Conservation (phyloP, 2,888 invertebrate species). For the Parascotia fuliginaria region DNA sequence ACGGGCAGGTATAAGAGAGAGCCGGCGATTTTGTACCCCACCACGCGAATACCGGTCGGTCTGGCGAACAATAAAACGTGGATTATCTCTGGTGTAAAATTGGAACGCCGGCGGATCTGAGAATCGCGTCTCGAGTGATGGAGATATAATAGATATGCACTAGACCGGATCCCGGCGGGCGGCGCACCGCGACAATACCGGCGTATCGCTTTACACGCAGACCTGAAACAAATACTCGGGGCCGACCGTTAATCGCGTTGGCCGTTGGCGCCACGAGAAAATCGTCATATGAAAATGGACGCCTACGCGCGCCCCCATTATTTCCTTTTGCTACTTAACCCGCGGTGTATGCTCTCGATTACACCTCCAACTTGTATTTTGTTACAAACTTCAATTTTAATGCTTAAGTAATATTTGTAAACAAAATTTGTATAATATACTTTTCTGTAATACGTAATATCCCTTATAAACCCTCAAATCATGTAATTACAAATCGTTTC, state of each 20-base stretch:
- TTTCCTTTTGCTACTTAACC: constrained; percentile 26
- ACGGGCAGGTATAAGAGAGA: constrained; percentile 48
- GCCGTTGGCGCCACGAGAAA: constrained; percentile 77
- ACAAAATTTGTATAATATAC: constrained; percentile 10
- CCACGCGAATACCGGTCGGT: constrained; percentile 37
- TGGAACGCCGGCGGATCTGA: constrained; percentile 71
- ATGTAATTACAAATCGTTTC: constrained; percentile 1
- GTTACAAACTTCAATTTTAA: constrained; percentile 23
- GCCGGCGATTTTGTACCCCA: constrained; percentile 48
- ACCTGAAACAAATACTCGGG: constrained; percentile 76
- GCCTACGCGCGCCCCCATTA: constrained; percentile 27
- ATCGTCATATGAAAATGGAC: constrained; percentile 68
- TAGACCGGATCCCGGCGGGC: constrained; percentile 75
- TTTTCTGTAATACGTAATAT: constrained; percentile 1
- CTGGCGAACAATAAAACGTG: constrained; percentile 67
- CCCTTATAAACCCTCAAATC: neutral
- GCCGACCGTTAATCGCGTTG: constrained; percentile 76
- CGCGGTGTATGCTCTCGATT: constrained; percentile 25
- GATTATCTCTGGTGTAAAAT: constrained; percentile 75
- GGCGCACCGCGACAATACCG: constrained; percentile 75
- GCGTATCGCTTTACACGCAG: constrained; percentile 78
- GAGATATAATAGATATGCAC: constrained; percentile 80
- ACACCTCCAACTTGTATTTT: constrained; percentile 25
- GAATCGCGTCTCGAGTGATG: constrained; percentile 69
- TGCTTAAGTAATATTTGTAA: constrained; percentile 15